Evolutionary conservation across 2,888 invertebrate species (phyloP), one percentile per base, ranked within the genome.

Genomic region (Trichacis sp.): DNA sequence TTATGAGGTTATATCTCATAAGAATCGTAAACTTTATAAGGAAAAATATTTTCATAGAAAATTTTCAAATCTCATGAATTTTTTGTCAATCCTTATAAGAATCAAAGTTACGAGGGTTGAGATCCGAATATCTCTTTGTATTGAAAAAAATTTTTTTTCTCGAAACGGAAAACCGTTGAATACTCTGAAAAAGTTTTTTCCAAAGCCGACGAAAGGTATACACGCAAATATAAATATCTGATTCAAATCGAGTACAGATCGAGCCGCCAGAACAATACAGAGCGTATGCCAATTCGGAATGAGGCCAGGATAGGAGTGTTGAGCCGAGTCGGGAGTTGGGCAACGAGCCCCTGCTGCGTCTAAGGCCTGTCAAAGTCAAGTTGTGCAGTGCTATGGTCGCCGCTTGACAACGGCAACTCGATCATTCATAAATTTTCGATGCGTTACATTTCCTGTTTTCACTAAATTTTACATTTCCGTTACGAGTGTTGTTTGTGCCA

Each of bases 211-310:
- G 58, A 61, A 58, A 52, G 24, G 40, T 49, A 33, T 47, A 52
- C 43, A 58, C 46, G 38, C 38, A 50, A 64, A 64, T 68, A 68
- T 68, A 68, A 68, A 68, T 68, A 68, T 68, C 68, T 56, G 38
- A 47, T 64, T 58, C 58, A 73, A 77, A 81, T 77, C 68, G 75
- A 79, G 76, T 74, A 73, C 79, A 76, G 75, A 74, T 77, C 77
- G 75, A 69, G 73, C 71, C 69, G 73, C 72, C 68, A 79, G 77
- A 79, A 81, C 82, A 81, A 82, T 82, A 77, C 73, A 64, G 66
- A 57, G 64, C 65, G 66, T 77, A 77, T 79, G 80, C 81, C 82
- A 82, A 81, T 77, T 79, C 73, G 77, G 78, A 82, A 79, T 78
- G 81, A 77, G 83, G 82, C 79, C 83, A 68, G 64, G 65, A 77